These are phyloP conservation scores for Hydropsyche betteni DNA, from an alignment of 2,888 invertebrate species.

Conservation along the genomic window DNA sequence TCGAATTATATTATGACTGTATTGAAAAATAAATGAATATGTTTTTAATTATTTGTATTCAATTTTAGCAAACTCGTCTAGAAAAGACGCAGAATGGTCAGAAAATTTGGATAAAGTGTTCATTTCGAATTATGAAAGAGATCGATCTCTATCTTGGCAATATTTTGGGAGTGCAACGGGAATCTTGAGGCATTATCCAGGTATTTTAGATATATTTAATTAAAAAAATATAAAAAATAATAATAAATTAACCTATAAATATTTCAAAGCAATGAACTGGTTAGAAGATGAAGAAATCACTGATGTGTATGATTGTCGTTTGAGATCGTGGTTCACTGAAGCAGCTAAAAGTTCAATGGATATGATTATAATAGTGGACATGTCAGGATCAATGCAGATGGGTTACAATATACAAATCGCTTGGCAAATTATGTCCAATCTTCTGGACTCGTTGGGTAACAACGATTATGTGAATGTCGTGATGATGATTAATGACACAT, in stretches of 20 bases:
- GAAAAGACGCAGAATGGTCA: slow-evolving; percentile 96
- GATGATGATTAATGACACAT: slow-evolving; percentile 22
- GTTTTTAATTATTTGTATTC: slow-evolving; percentile 16
- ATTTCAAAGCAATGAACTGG: slow-evolving; percentile 24
- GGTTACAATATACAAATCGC: slow-evolving; percentile 49
- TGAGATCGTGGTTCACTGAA: slow-evolving; percentile 42
- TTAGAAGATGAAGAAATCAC: background rate
- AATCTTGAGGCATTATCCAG: slow-evolving; percentile 96
- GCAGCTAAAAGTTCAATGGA: slow-evolving; percentile 41
- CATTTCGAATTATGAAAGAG: slow-evolving; percentile 83
- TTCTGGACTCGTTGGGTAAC: slow-evolving; percentile 39
- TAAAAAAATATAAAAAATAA: background rate
- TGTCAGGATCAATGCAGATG: slow-evolving; percentile 72
- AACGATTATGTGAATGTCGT: slow-evolving; percentile 45
- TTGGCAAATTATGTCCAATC: slow-evolving; percentile 32
- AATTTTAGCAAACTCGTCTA: slow-evolving; percentile 78
- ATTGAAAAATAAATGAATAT: background rate
- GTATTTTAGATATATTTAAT: slow-evolving; percentile 59
- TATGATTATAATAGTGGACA: slow-evolving; percentile 70
- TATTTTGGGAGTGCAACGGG: slow-evolving; percentile 98
- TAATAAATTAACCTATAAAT: slow-evolving; percentile 4
- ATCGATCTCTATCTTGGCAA: slow-evolving; percentile 94
- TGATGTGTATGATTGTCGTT: slow-evolving; percentile 42
- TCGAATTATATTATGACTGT: background rate
- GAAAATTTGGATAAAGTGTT: slow-evolving; percentile 91